Conservation (phyloP, 1,140 invertebrate species). For the Drosophila saltans region DNA sequence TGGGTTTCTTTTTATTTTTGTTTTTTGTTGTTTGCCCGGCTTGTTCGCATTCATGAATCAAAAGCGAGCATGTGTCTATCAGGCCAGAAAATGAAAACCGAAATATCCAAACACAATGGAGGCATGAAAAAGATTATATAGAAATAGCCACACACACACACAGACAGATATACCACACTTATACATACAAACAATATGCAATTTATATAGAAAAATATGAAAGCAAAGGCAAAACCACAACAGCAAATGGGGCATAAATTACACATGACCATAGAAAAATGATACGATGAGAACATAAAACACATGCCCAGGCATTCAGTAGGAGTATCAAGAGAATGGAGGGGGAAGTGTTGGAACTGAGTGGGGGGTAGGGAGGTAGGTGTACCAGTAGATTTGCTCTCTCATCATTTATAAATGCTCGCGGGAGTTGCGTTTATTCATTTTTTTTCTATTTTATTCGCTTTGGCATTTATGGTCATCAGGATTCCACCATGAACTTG, state of each 20-base stretch:
- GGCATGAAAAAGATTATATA: slow-evolving; percentile 66
- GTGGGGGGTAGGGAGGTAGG: background rate
- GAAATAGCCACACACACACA: slow-evolving; percentile 64
- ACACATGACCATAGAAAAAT: slow-evolving; percentile 80
- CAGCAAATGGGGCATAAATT: slow-evolving; percentile 77
- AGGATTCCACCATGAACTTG: slow-evolving; percentile 31
- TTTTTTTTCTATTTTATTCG: slow-evolving; percentile 11
- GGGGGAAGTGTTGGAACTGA: background rate
- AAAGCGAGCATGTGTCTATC: slow-evolving; percentile 75
- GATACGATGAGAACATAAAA: slow-evolving; percentile 76
- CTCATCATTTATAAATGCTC: slow-evolving; percentile 78
- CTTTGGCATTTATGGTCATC: slow-evolving; percentile 58
- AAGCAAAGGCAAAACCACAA: slow-evolving; percentile 53
- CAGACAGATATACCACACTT: background rate
- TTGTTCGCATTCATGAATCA: slow-evolving; percentile 80
- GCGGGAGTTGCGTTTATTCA: slow-evolving; percentile 24
- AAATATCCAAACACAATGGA: slow-evolving; percentile 66
- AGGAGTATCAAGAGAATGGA: background rate
- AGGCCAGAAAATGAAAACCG: slow-evolving; percentile 40
- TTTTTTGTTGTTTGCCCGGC: slow-evolving; percentile 36
- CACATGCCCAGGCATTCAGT: slow-evolving; percentile 55
- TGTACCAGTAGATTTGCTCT: slow-evolving; percentile 38
- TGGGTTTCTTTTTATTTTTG: background rate
- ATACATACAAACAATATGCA: slow-evolving; percentile 42
- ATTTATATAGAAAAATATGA: slow-evolving; percentile 57